phyloP scores from a whole-genome alignment of 1,140 invertebrate species.

The Archivesica marissinica region DNA sequence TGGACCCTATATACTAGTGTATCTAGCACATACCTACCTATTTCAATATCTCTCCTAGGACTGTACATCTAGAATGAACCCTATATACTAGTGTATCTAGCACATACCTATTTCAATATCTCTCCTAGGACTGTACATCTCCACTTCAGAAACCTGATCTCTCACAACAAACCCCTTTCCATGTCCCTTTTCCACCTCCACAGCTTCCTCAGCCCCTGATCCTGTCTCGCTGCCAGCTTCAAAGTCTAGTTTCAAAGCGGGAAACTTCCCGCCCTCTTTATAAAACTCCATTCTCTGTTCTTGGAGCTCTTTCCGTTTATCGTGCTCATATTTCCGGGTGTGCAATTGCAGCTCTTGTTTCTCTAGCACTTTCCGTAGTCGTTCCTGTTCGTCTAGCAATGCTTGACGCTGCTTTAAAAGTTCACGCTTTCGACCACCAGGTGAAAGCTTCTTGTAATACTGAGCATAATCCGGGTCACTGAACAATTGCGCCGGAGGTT shows the following conservation, averaged over 20 bases:
- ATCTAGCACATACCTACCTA: no score
- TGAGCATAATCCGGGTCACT: constrained; percentile 48
- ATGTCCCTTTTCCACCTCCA: background rate
- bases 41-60: no score
- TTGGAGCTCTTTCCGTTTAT: constrained; percentile 46
- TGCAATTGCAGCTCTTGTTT: constrained; percentile 53
- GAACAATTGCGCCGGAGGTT: constrained; percentile 19
- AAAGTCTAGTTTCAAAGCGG: constrained; percentile 41
- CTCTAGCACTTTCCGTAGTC: constrained; percentile 31
- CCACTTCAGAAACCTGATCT: background rate
- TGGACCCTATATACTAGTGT: no score
- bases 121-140: constrained; percentile 38
- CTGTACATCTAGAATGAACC: no score
- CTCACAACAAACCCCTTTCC: background rate
- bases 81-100: no score
- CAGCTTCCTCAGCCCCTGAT: background rate
- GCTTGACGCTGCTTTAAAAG: constrained; percentile 55
- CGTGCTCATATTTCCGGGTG: constrained; percentile 42
- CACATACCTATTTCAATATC: constrained; percentile 45
- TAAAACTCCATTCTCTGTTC: constrained; percentile 62
- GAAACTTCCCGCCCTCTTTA: constrained; percentile 57
- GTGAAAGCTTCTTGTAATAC: constrained; percentile 58
- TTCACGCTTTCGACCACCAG: constrained; percentile 44
- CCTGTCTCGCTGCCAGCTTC: constrained; percentile 35
- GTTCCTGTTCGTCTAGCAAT: constrained; percentile 54